These are phyloP conservation scores for Amphiduros pacificus DNA, from an alignment of 2,888 invertebrate species.

Conservation along the genomic window DNA sequence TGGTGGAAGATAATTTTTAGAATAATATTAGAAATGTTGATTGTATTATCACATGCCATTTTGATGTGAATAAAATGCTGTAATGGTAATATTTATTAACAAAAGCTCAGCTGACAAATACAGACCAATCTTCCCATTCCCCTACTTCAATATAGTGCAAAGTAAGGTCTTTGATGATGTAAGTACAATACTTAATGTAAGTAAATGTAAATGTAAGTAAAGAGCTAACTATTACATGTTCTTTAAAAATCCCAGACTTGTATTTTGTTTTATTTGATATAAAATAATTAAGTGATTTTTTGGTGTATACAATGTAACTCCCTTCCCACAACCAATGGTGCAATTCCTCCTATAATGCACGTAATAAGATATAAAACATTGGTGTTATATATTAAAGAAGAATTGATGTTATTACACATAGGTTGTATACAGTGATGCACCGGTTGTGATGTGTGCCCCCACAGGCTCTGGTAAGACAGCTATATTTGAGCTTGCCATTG, in stretches of 20 bases:
- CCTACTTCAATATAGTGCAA: slow-evolving; percentile 75
- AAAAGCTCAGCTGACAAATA: slow-evolving; percentile 37
- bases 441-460: slow-evolving; percentile 76
- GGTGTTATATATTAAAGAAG: neutral
- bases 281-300: neutral
- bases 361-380: neutral
- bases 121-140: slow-evolving; percentile 60
- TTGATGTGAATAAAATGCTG: neutral
- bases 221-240: too few species aligned
- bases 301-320: neutral
- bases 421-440: slow-evolving; percentile 66
- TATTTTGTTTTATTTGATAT: neutral
- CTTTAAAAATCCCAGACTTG: neutral
- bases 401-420: slow-evolving; percentile 24
- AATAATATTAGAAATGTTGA: neutral
- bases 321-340: neutral
- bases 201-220: too few species aligned
- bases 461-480: slow-evolving; percentile 84
- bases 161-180: slow-evolving; percentile 73
- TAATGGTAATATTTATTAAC: too few species aligned
- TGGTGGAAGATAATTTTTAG: neutral
- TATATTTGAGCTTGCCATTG: slow-evolving; percentile 79
- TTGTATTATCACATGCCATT: too few species aligned
- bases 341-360: neutral
- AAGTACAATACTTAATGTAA: too few species aligned